Conservation (phyloP, 2,113 vertebrate genomes). For the Ageneiosus marmoratus region DNA sequence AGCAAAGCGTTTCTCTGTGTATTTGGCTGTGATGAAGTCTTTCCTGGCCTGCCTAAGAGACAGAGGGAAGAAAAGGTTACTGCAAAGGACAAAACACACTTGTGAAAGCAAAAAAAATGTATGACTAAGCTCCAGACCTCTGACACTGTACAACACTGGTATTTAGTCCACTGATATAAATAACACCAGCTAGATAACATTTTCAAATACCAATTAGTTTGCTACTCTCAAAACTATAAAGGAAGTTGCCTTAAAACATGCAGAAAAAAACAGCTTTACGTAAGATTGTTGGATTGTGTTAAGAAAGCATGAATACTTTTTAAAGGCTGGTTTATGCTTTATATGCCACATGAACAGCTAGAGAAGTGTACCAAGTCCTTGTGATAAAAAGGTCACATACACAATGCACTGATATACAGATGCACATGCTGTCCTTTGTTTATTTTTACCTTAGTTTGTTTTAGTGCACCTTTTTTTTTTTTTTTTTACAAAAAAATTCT, state of each 20-base stretch:
- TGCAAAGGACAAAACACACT: neutral
- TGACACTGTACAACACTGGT: neutral
- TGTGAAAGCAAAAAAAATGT: neutral
- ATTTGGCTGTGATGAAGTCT: constrained; percentile 97
- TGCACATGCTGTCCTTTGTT: neutral
- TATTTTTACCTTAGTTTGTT: neutral
- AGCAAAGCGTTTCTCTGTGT: constrained; percentile 91
- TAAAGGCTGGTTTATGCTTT: neutral
- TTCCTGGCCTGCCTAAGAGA: constrained; percentile 89
- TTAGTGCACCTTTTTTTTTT: neutral
- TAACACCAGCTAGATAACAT: neutral
- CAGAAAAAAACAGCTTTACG: neutral
- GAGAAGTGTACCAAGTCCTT: neutral
- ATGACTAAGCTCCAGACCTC: neutral
- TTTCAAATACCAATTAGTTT: neutral
- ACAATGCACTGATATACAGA: neutral
- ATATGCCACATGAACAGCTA: neutral
- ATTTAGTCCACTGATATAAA: neutral
- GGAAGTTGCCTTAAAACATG: neutral
- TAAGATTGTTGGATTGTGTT: neutral
- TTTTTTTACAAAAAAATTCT: neutral
- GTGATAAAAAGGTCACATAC: neutral
- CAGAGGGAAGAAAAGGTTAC: neutral
- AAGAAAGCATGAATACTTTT: neutral
- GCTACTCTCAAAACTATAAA: neutral